A percentile compares a stretch with the other conserved stretches of the same genome.
Conservation (phyloP, 2,888 invertebrate genomes). For the Melipona beecheii region DNA sequence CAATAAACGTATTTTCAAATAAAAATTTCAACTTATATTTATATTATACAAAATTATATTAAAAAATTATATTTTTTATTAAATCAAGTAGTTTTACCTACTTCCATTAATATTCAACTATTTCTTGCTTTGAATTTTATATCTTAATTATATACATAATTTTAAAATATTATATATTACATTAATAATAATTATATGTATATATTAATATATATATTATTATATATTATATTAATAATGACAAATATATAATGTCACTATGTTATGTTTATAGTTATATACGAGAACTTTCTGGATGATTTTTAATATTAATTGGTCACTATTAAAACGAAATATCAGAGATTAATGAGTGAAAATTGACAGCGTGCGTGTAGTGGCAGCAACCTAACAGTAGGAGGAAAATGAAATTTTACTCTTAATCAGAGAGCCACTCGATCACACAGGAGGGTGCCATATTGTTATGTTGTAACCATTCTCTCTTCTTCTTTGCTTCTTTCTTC, state of each 20-base stretch:
- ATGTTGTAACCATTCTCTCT: conserved; percentile 51
- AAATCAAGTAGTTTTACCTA: too few relatives aligned
- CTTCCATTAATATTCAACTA: too few relatives aligned
- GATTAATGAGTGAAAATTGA: conserved; percentile 35
- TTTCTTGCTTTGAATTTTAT: too few relatives aligned
- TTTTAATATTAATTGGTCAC: not conserved
- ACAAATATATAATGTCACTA: too few relatives aligned
- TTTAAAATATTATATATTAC: too few relatives aligned
- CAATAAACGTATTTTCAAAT: not conserved
- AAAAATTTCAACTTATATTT: not conserved
- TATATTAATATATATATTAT: too few relatives aligned
- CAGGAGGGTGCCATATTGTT: conserved; percentile 74
- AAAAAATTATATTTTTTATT: too few relatives aligned
- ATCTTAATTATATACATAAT: too few relatives aligned
- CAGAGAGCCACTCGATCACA: conserved; percentile 65
- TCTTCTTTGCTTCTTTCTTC: conserved; percentile 37
- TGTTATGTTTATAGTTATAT: too few relatives aligned
- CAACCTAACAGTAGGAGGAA: conserved; percentile 51
- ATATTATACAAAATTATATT: too few relatives aligned
- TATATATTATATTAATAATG: too few relatives aligned
- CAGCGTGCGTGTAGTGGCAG: conserved; percentile 33
- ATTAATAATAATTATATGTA: too few relatives aligned
- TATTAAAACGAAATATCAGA: not conserved
- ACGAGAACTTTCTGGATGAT: not conserved
- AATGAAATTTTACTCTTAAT: conserved; percentile 57